Percentiles rank a stretch among this genome's conserved stretches.
Evolutionary conservation across 1,140 invertebrate genomes (phyloP).

Genomic region (Antheraea pernyi): DNA sequence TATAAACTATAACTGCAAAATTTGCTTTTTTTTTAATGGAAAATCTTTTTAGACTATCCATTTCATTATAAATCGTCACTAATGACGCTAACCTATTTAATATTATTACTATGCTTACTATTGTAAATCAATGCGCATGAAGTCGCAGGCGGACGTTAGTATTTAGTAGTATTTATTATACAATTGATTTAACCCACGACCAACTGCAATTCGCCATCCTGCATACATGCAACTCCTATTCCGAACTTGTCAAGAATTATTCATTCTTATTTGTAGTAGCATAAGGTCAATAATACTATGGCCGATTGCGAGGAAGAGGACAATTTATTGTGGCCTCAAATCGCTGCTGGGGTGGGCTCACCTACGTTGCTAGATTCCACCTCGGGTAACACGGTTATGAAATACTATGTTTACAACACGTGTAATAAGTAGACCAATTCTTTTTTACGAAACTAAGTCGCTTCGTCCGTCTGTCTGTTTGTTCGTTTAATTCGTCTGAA

Average conservation of each 20-base stretch:
- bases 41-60: too few relatives aligned
- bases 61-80: too few relatives aligned
- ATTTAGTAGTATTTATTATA: slow-evolving; percentile 9
- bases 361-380: slow-evolving; percentile 60
- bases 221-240: slow-evolving; percentile 47
- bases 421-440: not conserved
- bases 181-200: slow-evolving; percentile 21
- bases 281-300: slow-evolving; percentile 60
- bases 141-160: too few relatives aligned
- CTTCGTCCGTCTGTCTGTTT: too few relatives aligned
- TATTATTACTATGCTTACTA: too few relatives aligned
- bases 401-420: slow-evolving; percentile 15
- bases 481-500: too few relatives aligned
- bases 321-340: slow-evolving; percentile 76
- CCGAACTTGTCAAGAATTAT: slow-evolving; percentile 49
- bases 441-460: too few relatives aligned
- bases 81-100: too few relatives aligned
- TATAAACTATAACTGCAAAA: too few relatives aligned
- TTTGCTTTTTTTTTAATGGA: too few relatives aligned
- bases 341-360: slow-evolving; percentile 69
- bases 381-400: slow-evolving; percentile 39
- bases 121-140: too few relatives aligned
- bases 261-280: slow-evolving; percentile 46
- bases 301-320: slow-evolving; percentile 58
- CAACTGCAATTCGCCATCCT: slow-evolving; percentile 49